A percentile compares a stretch with the other conserved stretches of the same genome.
These are phyloP conservation scores for Onchidella celtica DNA, from an alignment of 2,888 invertebrate genomes.

Conservation along the genomic window DNA sequence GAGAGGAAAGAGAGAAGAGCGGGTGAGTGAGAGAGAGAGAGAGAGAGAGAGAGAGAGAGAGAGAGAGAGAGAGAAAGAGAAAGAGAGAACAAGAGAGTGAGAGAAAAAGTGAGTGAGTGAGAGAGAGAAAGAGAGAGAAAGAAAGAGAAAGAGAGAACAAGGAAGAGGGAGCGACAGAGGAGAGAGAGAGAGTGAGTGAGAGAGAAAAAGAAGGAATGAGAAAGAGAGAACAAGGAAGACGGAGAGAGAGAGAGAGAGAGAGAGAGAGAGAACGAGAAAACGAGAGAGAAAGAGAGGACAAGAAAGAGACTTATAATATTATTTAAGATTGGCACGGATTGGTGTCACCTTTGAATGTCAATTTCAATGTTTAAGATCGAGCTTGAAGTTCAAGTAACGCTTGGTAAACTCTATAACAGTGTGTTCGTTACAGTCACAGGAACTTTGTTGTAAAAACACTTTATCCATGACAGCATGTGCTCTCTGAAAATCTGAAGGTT, in stretches of 20 bases:
- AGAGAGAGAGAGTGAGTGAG: not conserved
- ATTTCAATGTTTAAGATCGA: no score
- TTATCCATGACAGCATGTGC: no score
- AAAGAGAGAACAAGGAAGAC: not conserved
- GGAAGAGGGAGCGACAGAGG: not conserved
- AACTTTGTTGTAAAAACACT: no score
- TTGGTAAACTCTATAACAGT: no score
- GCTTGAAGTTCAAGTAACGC: no score
- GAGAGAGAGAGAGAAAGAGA: not conserved
- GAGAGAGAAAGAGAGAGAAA: not conserved
- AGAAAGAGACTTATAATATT: no score
- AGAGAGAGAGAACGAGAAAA: conserved; percentile 21
- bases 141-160: not conserved
- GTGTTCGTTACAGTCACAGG: no score
- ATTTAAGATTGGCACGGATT: no score
- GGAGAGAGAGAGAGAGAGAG: conserved; percentile 39
- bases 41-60: not conserved
- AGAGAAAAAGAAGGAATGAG: not conserved
- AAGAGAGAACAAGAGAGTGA: not conserved
- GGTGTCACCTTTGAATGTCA: no score
- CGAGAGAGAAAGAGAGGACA: not conserved
- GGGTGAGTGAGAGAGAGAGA: conserved; percentile 1
- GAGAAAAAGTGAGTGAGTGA: not conserved
- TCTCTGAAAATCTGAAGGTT: no score
- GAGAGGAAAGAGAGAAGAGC: not conserved